These are phyloP conservation scores for Aphis gossypii DNA, from an alignment of 1,140 invertebrate genomes.

Conservation along the genomic window DNA sequence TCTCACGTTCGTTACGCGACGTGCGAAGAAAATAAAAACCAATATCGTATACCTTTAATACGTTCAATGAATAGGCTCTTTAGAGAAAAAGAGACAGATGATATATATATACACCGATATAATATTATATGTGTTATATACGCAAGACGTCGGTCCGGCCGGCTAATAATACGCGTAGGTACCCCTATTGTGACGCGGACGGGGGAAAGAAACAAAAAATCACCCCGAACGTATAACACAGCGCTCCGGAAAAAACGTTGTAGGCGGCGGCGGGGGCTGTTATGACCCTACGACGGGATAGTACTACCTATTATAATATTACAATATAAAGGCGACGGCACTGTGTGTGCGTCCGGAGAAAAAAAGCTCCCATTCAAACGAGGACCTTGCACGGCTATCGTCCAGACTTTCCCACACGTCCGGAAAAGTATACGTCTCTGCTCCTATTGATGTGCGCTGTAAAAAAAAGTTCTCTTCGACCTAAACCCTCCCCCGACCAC, in stretches of 20 bases:
- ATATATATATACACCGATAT: neutral
- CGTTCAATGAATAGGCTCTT: neutral
- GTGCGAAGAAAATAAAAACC: slow-evolving; percentile 15
- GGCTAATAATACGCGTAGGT: neutral
- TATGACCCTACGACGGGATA: neutral
- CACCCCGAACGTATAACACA: neutral
- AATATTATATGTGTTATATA: neutral
- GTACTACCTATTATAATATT: neutral
- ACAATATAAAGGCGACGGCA: no score
- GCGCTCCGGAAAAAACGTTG: neutral
- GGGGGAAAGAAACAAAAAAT: slow-evolving; percentile 7
- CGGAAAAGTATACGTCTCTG: no score
- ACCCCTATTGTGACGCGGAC: neutral
- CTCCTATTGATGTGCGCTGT: no score
- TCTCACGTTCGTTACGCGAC: neutral
- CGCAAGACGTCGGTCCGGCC: neutral
- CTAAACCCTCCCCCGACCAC: no score
- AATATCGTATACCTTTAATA: neutral
- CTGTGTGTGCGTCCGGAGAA: no score
- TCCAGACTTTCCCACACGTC: no score
- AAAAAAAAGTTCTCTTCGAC: no score
- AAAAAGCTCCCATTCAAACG: no score
- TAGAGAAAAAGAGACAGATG: neutral
- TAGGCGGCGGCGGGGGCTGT: neutral
- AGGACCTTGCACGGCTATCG: no score